These are phyloP conservation scores for Sebastiscus tertius DNA, from an alignment of 2,797 vertebrate genomes.

Conservation along the genomic window DNA sequence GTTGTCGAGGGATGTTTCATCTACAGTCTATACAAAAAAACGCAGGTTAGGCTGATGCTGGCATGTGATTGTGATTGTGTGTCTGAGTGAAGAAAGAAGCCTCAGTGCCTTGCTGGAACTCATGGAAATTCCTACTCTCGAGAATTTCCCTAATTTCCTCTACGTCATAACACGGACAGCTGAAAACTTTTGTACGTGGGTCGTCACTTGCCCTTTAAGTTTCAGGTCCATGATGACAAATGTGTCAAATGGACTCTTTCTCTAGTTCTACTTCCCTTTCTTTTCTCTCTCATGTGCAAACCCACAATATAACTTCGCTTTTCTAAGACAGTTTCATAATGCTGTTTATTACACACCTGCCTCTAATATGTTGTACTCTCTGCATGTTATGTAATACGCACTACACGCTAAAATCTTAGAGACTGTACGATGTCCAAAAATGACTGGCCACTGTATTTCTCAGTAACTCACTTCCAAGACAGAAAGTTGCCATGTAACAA, in stretches of 20 bases:
- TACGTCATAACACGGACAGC: constrained; percentile 30
- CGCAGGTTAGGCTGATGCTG: constrained; percentile 57
- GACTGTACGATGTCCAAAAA: neutral
- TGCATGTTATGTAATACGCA: neutral
- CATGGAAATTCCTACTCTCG: constrained; percentile 45
- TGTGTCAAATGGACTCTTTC: constrained; percentile 11
- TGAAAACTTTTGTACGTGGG: neutral
- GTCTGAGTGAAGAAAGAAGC: neutral
- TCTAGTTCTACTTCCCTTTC: constrained; percentile 58
- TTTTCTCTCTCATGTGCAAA: constrained; percentile 14
- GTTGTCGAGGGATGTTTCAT: constrained; percentile 70
- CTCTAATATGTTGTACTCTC: neutral
- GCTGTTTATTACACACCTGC: neutral
- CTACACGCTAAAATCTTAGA: neutral
- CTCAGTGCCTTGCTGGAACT: neutral
- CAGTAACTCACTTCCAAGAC: neutral
- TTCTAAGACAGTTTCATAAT: constrained; percentile 23
- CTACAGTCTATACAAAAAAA: constrained; percentile 63
- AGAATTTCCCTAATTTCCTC: constrained; percentile 45
- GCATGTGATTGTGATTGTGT: neutral
- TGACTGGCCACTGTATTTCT: neutral
- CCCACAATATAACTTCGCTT: constrained; percentile 34
- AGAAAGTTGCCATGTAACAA: neutral
- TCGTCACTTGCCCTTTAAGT: neutral
- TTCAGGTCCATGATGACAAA: neutral